Conservation (phyloP, 30 jellyfish, hydroid and myxozoan genomes). For the Aurelia sp. region DNA sequence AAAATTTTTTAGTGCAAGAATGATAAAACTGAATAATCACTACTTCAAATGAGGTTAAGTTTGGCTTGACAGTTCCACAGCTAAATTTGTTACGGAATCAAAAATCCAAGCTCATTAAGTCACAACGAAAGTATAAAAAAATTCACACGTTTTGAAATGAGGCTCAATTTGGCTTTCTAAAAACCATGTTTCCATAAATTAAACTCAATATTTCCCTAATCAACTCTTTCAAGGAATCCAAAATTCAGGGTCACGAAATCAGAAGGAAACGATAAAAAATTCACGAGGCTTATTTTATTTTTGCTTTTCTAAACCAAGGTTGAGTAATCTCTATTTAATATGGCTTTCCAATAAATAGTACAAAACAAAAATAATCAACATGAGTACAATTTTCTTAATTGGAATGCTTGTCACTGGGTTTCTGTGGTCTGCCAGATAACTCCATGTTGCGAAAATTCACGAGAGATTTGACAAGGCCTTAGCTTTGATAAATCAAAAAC, state of each 20-base stretch:
- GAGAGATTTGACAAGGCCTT: too few species aligned
- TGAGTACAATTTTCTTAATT: background rate
- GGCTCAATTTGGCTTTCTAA: too few species aligned
- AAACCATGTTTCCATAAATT: too few species aligned
- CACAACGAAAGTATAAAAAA: too few species aligned
- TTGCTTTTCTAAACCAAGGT: background rate
- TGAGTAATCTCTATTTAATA: constrained; percentile 13
- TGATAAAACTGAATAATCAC: background rate
- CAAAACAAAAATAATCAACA: constrained; percentile 1
- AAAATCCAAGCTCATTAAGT: background rate
- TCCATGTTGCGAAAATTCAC: background rate
- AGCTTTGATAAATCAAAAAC: too few species aligned
- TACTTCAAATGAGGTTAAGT: background rate
- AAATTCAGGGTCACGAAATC: too few species aligned
- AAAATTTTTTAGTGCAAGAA: background rate
- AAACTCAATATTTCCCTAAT: too few species aligned
- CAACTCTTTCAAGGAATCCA: too few species aligned
- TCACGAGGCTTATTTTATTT: background rate
- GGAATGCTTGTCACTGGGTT: background rate
- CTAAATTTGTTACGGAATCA: background rate
- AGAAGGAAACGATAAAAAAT: too few species aligned
- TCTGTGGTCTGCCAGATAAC: constrained; percentile 25
- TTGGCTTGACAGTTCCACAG: background rate
- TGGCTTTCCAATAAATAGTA: background rate
- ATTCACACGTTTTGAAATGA: too few species aligned